phyloP scores from a whole-genome alignment of 2,113 vertebrate species.

The Neodontobutis hainanensis region DNA sequence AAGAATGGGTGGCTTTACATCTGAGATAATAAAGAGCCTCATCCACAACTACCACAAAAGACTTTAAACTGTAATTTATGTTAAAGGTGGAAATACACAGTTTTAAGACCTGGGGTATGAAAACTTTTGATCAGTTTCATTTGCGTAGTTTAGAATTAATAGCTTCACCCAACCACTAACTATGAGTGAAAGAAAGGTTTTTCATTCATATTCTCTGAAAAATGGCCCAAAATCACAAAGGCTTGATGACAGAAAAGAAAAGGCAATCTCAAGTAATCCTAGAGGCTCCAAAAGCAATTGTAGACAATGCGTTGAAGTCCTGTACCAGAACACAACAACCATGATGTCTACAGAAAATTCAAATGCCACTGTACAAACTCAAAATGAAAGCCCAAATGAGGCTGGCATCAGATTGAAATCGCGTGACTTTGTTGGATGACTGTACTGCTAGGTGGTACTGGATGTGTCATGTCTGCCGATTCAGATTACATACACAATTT shows the following conservation, averaged over 20 bases:
- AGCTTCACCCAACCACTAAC: too few relatives aligned
- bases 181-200: too few relatives aligned
- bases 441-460: conserved; percentile 11
- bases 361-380: conserved; percentile 34
- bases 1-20: too few relatives aligned
- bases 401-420: conserved; percentile 25
- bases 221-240: too few relatives aligned
- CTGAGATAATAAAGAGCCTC: too few relatives aligned
- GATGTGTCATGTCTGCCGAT: conserved; percentile 4
- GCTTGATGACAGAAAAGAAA: conserved; percentile 12
- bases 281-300: conserved; percentile 45
- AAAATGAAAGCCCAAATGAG: background rate
- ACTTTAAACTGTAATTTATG: too few relatives aligned
- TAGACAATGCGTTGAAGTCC: conserved; percentile 42
- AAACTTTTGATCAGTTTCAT: too few relatives aligned
- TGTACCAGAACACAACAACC: conserved; percentile 41
- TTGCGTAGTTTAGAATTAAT: too few relatives aligned
- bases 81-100: too few relatives aligned
- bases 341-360: conserved; percentile 55
- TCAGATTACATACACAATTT: background rate
- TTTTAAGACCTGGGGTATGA: too few relatives aligned
- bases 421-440: conserved; percentile 26
- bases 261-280: conserved; percentile 47
- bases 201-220: too few relatives aligned
- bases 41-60: too few relatives aligned